A percentile compares a stretch with the other conserved stretches of the same genome.
phyloP scores from a whole-genome alignment of 2,113 vertebrate species.

The Pelecanoides urinatrix region DNA sequence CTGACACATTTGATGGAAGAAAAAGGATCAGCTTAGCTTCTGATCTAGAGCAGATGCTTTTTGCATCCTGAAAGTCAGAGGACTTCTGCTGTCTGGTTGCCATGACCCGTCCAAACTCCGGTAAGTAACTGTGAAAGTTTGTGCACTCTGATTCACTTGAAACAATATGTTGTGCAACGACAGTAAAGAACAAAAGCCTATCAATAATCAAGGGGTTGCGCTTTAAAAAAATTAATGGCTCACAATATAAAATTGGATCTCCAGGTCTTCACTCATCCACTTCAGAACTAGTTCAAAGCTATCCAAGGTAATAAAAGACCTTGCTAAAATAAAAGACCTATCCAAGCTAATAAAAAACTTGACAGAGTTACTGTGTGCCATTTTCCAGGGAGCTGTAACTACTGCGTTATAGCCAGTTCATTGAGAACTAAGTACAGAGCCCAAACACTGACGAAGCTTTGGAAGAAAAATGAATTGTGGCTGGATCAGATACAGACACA shows the following conservation, averaged over 20 bases:
- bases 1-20: background rate
- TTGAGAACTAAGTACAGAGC: constrained; percentile 63
- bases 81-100: background rate
- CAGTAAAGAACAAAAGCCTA: constrained; percentile 29
- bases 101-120: background rate
- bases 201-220: constrained; percentile 40
- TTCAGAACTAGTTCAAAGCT: constrained; percentile 46
- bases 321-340: constrained; percentile 68
- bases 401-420: constrained; percentile 51
- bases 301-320: constrained; percentile 66
- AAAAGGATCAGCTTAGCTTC: background rate
- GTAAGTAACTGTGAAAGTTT: background rate
- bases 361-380: constrained; percentile 65
- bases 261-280: constrained; percentile 55
- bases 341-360: constrained; percentile 70
- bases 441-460: constrained; percentile 44
- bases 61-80: background rate
- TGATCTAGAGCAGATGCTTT: background rate
- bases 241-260: constrained; percentile 16
- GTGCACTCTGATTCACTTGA: background rate
- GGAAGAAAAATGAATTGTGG: constrained; percentile 34
- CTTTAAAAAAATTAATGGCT: constrained; percentile 29
- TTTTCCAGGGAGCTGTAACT: constrained; percentile 70
- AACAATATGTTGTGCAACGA: background rate
- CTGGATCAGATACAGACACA: constrained; percentile 25